Base-by-base conservation (phyloP, 2,888 invertebrate genomes). In the Acanthosepion pharaonis region DNA sequence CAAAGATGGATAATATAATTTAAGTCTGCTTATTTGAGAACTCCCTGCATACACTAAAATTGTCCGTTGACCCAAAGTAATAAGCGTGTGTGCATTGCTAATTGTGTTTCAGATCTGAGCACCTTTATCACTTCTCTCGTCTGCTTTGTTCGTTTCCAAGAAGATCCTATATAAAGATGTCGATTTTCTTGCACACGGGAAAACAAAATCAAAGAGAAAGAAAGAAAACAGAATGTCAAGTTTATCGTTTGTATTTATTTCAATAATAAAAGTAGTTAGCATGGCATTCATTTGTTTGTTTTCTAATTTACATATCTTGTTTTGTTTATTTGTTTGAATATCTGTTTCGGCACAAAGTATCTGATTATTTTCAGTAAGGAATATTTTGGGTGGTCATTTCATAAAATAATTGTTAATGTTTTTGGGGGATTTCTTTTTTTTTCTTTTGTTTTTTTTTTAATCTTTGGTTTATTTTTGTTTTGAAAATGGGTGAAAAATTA, bases 91-190 rank as follows among this genome's bases (percentile, higher is more conserved):
- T 59, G n/a, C 78, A 33, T 78, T 15, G 78, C 78, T 78, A 78
- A 78, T 78, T 78, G 78, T 78, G 78, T 78, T 78, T 78, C 78
- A n/a, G 78, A 78, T 78, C 33, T 78, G 78, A 78, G 78, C 78
- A 78, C 78, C n/a, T 59, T 42, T 15, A 51, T 51, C 51, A 6
- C 51, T 64, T n/a, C 78, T 33, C 9, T 78, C 78, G 18, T 78
- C 78, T 78, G n/a, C 33, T 15, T 78, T 78, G n/a, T 78, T 59
- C n/a, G 33, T 78, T 78, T 78, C n/a, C 78, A 33, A n/a, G 64
- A 64, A 64, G 78, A 78, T 78, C 78, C 78, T 78, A 78, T 78
- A 78, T 78, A 78, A 78, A 78, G 78, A 78, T 78, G 78, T 33
- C 18, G 78, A 78, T 78, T 78, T 78, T 78, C n/a, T 4, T 33